These are phyloP conservation scores for Phylloscopus trochiloides DNA, from an alignment of 2,113 vertebrate species.

Conservation along the genomic window DNA sequence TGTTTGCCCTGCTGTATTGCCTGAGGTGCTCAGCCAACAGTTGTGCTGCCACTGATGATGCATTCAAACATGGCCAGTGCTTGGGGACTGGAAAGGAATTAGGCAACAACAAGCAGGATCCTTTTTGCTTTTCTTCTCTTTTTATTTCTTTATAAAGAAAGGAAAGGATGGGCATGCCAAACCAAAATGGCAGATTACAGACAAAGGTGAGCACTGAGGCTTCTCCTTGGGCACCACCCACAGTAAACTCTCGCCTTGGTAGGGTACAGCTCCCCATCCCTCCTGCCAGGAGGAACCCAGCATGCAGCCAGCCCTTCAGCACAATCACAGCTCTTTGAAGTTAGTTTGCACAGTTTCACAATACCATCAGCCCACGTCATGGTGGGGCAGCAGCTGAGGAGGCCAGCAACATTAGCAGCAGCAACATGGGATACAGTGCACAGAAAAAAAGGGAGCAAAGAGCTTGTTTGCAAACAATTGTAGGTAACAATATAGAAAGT, in stretches of 20 bases:
- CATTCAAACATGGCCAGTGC: not conserved
- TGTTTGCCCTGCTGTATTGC: not conserved
- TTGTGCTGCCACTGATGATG: not conserved
- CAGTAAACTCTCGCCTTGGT: not conserved
- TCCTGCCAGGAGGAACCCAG: not conserved
- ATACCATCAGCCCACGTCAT: not conserved
- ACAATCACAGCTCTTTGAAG: conserved; percentile 17
- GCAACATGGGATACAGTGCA: not conserved
- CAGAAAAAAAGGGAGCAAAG: not conserved
- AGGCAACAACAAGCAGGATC: not conserved
- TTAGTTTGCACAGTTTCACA: not conserved
- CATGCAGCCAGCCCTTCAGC: not conserved
- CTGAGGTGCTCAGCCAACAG: not conserved
- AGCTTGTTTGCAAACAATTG: not conserved
- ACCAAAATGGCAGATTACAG: not conserved
- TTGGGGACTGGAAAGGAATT: not conserved
- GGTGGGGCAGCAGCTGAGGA: not conserved
- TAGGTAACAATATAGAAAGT: conserved; percentile 49
- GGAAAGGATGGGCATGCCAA: not conserved
- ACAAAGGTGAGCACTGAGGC: not conserved
- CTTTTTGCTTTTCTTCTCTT: not conserved
- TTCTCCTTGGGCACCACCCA: not conserved
- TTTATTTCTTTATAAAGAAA: conserved; percentile 46
- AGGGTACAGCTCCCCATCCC: not conserved
- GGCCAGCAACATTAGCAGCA: conserved; percentile 28